phyloP scores from a whole-genome alignment of 2,113 vertebrate species.

The Erythrolamprus reginae region DNA sequence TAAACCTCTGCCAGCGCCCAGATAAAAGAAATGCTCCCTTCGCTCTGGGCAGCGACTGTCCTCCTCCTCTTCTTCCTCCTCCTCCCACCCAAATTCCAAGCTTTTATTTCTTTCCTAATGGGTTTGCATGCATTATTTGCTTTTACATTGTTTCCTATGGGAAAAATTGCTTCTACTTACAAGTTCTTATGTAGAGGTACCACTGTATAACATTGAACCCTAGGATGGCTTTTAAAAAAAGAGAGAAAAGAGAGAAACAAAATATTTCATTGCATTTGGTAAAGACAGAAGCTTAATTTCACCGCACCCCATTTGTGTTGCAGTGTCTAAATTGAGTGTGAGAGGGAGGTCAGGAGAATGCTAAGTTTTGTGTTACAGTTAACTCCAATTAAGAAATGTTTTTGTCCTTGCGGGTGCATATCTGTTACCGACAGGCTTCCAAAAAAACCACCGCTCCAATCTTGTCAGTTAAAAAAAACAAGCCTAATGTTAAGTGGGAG shows the following conservation, averaged over 20 bases:
- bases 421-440: slow-evolving; percentile 65
- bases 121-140: too few species aligned
- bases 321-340: slow-evolving; percentile 33
- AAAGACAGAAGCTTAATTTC: not conserved
- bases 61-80: too few species aligned
- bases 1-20: too few species aligned
- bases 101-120: too few species aligned
- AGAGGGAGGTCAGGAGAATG: slow-evolving; percentile 28
- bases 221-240: slow-evolving; percentile 25
- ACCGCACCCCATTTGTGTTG: not conserved
- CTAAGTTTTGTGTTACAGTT: slow-evolving; percentile 59
- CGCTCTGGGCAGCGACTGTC: too few species aligned
- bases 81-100: too few species aligned
- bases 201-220: too few species aligned
- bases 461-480: slow-evolving; percentile 68
- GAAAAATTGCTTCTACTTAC: too few species aligned
- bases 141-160: too few species aligned
- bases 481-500: slow-evolving; percentile 76
- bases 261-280: slow-evolving; percentile 10
- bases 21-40: too few species aligned
- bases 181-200: too few species aligned
- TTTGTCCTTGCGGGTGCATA: slow-evolving; percentile 61
- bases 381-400: slow-evolving; percentile 56
- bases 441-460: slow-evolving; percentile 60
- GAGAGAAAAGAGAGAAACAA: too few species aligned